Evolutionary conservation across 2,113 vertebrate genomes (phyloP), one percentile per base, ranked within the genome.

Genomic region (Asarcornis scutulata): DNA sequence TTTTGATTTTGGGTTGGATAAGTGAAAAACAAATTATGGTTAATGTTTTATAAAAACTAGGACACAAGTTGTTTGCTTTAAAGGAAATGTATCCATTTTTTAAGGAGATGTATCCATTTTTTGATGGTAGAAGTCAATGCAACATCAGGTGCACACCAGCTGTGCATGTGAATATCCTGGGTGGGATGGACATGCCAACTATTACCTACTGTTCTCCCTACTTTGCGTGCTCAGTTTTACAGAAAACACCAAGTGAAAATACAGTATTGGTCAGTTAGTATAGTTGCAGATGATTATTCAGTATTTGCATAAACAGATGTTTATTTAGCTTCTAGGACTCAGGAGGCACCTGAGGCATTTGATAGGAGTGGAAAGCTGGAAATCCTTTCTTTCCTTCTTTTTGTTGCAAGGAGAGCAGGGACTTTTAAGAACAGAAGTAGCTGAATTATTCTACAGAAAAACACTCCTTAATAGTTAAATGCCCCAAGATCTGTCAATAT

Each of bases 241-340:
- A 79, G 56, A 36, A 74, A 81, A 32, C 4, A 46, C 64, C 23
- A 74, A 34, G 2, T 31, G 15, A 38, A 77, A 44, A 68, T 23
- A 32, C 2, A 66, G 17, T 9, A 14, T 7, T 4, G 1, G 14
- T 52, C 7, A 0, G 0, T 62, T 79, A 52, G 18, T 71, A 7
- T 0, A 59, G 32, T 6, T 75, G 59, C 2, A 6, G 12, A 3
- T 17, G 55, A 63, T 56, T 88, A 34, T 52, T 56, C 76, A 56
- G 18, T 26, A 14, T 53, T 60, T 78, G 26, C 42, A 81, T 58
- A 78, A 84, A 20, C 11, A 74, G 86, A 74, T 34, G 16, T n/a
- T 52, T 90, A 53, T 4, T 29, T 14, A 11, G 23, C 32, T 53
- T 63, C 73, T 29, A 22, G 56, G 68, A 17, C 56, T 81, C 46